These are phyloP conservation scores for Holotrichia oblita DNA, from an alignment of 1,140 invertebrate species.

Conservation along the genomic window DNA sequence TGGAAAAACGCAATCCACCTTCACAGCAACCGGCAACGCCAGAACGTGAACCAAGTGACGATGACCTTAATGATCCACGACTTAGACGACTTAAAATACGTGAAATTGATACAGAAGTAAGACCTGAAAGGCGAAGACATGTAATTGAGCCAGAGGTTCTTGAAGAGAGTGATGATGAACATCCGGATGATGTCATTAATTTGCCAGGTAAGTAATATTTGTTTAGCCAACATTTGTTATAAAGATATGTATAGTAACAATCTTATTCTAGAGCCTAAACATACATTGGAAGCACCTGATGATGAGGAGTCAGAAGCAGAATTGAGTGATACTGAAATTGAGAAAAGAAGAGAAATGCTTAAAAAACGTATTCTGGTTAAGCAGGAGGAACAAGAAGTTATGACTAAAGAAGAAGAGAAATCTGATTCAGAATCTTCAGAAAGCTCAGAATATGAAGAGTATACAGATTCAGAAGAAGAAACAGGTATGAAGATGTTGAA, in stretches of 20 bases:
- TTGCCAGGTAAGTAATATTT: slow-evolving; percentile 45
- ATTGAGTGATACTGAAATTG: slow-evolving; percentile 84
- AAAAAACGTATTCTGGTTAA: slow-evolving; percentile 75
- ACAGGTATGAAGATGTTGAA: slow-evolving; percentile 65
- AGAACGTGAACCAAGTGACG: slow-evolving; percentile 58
- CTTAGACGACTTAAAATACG: slow-evolving; percentile 72
- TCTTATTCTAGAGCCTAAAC: slow-evolving; percentile 55
- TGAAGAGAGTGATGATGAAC: slow-evolving; percentile 73
- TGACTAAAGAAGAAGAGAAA: slow-evolving; percentile 74
- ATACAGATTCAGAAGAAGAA: slow-evolving; percentile 90
- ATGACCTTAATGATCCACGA: slow-evolving; percentile 80
- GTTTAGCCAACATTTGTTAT: neutral
- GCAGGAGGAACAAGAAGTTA: slow-evolving; percentile 71
- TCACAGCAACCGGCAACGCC: slow-evolving; percentile 51
- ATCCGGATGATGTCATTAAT: slow-evolving; percentile 67
- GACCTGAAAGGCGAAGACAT: slow-evolving; percentile 66
- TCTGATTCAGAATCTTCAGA: slow-evolving; percentile 82
- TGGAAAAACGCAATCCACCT: slow-evolving; percentile 67
- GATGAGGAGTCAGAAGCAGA: slow-evolving; percentile 76
- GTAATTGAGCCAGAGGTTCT: slow-evolving; percentile 79
- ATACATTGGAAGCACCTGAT: slow-evolving; percentile 66
- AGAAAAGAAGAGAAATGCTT: slow-evolving; percentile 74
- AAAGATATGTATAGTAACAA: neutral
- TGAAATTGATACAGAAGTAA: slow-evolving; percentile 69
- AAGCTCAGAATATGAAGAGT: slow-evolving; percentile 77